Base-by-base conservation (phyloP, 2,888 invertebrate genomes). In the Zonitis immaculata region DNA sequence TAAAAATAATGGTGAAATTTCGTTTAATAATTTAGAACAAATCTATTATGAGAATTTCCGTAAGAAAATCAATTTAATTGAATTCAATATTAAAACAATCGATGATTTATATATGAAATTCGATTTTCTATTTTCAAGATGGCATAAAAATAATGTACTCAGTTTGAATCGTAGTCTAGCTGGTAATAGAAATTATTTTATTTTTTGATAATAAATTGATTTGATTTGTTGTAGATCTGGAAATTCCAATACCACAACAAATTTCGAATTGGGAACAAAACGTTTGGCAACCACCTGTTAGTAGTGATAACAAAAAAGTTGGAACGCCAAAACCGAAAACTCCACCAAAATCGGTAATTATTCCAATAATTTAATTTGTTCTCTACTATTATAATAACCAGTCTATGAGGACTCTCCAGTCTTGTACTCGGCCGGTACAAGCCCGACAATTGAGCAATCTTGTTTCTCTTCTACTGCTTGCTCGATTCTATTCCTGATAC, bases 121-220 rank as follows among this genome's bases (percentile, higher is more conserved):
- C 51, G 71, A 67, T 54, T 71, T 73, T 55, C 60, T 76, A 47
- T 69, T 72, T 35, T 57, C 73, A n/a, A 62, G 65, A 32, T 67
- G 68, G 7, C 63, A 65, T 32, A 75, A 76, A 54, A 68, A 79
- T 55, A 79, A 60, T 43, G 67, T 74, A 27, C 70, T 81, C 43
- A 72, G 77, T 14, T 72, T 82, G 8, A 81, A 80, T 62, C 77
- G 74, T 52, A 77, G 77, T 59, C 69, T 81, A 47, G 68, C 75
- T 53, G 74, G 80, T 80, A 67, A n/a, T n/a, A n/a, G n/a, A n/a
- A n/a, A 61, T 70, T 66, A 47, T 49, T 12, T 30, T 14, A 14
- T 12, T 32, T 35, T 20, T 28, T 11, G 22, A 26, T 9, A 5
- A 14, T 25, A 43, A 27, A 9, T 26, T 35, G 1, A 44, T 39